Base-by-base conservation (phyloP, 2,888 invertebrate genomes). In the Ypsolopha sequella region DNA sequence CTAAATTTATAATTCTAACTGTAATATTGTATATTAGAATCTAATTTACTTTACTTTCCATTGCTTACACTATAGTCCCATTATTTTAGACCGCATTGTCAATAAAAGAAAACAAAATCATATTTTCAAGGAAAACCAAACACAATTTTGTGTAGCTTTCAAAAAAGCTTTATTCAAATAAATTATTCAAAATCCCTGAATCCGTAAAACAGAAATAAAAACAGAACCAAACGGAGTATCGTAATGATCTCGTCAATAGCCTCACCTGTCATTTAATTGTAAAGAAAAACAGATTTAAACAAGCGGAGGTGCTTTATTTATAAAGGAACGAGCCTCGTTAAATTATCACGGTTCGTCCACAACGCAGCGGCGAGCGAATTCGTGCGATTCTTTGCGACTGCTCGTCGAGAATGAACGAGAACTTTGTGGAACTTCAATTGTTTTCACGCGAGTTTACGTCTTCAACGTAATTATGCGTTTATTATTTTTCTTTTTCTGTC, bases 261-360 rank as follows among this genome's bases (percentile, higher is more conserved):
- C 35, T 24, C 24, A 24, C 39, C 14, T 48, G 48, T n/a, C 14
- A 48, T 48, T 48, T 10, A 39, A 39, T 39, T 39, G 39, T 11
- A 3, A 11, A 38, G 48, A 33, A 48, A 33, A 48, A 48, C 36
- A 10, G 36, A 48, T 38, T 39, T 48, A 48, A 48, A 48, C 48
- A 14, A 38, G 38, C 48, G 38, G 13, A 38, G 3, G 36, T 38
- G 14, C 38, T 38, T 24, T 14, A 7, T n/a, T 39, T n/a, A 39
- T 39, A 39, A n/a, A 36, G 24, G 14, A 48, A 7, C 34, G 24
- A 7, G 34, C 34, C 68, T 75, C 68, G 68, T 75, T 75, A 75
- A 71, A 73, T 65, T 63, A 60, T 68, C 67, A 70, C 71, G 73
- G 62, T 62, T 58, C 57, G 58, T 63, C 36, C 36, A 36, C 36